Evolutionary conservation across 1,140 invertebrate genomes (phyloP).

Genomic region (Rhagoletis pomonella): DNA sequence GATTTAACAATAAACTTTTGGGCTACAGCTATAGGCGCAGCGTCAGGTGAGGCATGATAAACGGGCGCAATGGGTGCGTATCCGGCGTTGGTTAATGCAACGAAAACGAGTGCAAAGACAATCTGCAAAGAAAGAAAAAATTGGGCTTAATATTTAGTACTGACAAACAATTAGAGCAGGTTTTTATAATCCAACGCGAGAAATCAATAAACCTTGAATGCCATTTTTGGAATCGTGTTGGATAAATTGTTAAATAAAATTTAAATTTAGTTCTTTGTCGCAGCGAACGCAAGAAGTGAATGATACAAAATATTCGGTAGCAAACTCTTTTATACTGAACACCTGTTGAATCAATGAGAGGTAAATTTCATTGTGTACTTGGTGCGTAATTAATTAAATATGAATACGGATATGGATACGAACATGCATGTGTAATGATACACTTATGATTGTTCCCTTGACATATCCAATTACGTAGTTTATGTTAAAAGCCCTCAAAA

Average conservation of each 20-base stretch:
- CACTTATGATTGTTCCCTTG: too few relatives aligned
- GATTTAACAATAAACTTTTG: slow-evolving; percentile 54
- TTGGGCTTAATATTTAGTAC: neutral
- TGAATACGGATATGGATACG: neutral
- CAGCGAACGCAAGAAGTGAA: slow-evolving; percentile 64
- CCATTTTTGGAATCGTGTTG: slow-evolving; percentile 61
- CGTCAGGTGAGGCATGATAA: slow-evolving; percentile 59
- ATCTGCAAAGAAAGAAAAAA: slow-evolving; percentile 61
- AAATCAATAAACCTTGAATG: slow-evolving; percentile 65
- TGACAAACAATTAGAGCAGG: neutral
- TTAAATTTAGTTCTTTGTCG: slow-evolving; percentile 65
- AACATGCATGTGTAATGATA: neutral
- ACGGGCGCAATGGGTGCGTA: slow-evolving; percentile 60
- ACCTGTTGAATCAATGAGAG: neutral
- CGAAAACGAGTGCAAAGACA: slow-evolving; percentile 67
- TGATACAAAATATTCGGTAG: slow-evolving; percentile 59
- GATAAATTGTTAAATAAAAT: neutral
- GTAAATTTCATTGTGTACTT: too few relatives aligned
- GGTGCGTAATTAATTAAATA: neutral
- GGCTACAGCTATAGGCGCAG: slow-evolving; percentile 48
- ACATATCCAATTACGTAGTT: too few relatives aligned
- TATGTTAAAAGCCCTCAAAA: too few relatives aligned
- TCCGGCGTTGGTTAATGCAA: slow-evolving; percentile 67
- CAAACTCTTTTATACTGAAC: slow-evolving; percentile 20
- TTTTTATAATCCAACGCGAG: neutral